phyloP scores from a whole-genome alignment of 2,113 vertebrate genomes.

The Rafetus swinhoei region DNA sequence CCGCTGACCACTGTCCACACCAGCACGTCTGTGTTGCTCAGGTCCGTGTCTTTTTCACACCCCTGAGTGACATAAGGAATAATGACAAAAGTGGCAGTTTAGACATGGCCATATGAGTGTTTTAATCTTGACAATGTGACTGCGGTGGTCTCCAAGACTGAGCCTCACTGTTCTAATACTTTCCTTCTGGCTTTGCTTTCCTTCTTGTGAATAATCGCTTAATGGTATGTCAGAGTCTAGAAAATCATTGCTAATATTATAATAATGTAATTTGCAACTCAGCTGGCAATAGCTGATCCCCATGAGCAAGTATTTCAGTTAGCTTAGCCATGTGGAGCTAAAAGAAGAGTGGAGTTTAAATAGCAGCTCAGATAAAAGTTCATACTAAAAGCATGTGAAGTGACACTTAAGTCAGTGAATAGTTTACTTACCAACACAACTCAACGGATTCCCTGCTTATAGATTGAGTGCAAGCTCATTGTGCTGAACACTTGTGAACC shows the following conservation, averaged over 20 bases:
- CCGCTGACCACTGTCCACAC: too few relatives aligned
- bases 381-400: not conserved
- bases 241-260: constrained; percentile 1
- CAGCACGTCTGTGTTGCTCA: too few relatives aligned
- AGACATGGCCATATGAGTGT: not conserved
- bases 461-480: not conserved
- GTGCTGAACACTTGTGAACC: not conserved
- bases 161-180: not conserved
- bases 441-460: accelerated
- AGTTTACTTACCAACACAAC: not conserved
- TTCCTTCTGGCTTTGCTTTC: not conserved
- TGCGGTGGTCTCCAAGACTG: not conserved
- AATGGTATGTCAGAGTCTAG: constrained; percentile 8
- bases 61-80: too few relatives aligned
- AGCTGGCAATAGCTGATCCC: constrained; percentile 18
- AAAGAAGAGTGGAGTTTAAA: not conserved
- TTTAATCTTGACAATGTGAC: not conserved
- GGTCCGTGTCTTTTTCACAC: too few relatives aligned
- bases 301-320: not conserved
- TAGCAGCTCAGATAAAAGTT: not conserved
- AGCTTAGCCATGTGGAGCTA: not conserved
- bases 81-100: too few relatives aligned
- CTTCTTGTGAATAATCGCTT: constrained; percentile 24
- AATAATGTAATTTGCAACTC: constrained; percentile 33
- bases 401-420: not conserved